phyloP scores from a whole-genome alignment of 2,113 vertebrate species.

The Platichthys flesus region DNA sequence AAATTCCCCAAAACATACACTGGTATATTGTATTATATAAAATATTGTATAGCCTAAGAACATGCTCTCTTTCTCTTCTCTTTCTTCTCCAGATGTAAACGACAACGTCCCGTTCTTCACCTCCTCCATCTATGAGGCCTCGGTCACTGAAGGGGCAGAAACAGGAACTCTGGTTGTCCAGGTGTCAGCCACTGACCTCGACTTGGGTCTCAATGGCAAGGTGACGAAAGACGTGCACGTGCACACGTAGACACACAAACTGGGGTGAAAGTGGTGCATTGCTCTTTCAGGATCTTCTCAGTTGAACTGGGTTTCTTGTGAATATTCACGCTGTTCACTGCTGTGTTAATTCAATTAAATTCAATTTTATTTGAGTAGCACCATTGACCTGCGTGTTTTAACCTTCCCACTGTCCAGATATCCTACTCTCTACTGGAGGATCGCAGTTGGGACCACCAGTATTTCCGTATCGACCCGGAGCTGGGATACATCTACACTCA shows the following conservation, averaged over 20 bases:
- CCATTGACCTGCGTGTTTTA: no score
- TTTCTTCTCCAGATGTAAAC: conserved; percentile 86
- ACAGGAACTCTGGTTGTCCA: conserved; percentile 87
- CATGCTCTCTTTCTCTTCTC: background rate
- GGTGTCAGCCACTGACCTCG: conserved; percentile 88
- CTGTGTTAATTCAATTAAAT: no score
- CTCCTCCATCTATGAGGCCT: conserved; percentile 90
- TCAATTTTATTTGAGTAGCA: no score
- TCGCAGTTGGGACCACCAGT: conserved; percentile 85
- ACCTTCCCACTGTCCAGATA: conserved; percentile 76
- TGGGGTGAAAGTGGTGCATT: background rate
- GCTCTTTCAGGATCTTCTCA: background rate
- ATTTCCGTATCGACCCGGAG: conserved; percentile 85
- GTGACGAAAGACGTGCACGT: conserved; percentile 54
- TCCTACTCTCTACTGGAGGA: conserved; percentile 89
- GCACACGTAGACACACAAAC: background rate
- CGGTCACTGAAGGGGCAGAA: conserved; percentile 85
- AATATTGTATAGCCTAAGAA: background rate
- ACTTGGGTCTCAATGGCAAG: conserved; percentile 89
- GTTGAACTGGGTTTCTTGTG: no score
- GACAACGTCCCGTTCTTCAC: conserved; percentile 95
- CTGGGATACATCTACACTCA: conserved; percentile 87
- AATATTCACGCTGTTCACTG: no score
- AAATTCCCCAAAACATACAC: background rate
- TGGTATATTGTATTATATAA: background rate